These are phyloP conservation scores for Drosophila austrosaltans DNA, from an alignment of 2,888 invertebrate genomes.

Conservation along the genomic window DNA sequence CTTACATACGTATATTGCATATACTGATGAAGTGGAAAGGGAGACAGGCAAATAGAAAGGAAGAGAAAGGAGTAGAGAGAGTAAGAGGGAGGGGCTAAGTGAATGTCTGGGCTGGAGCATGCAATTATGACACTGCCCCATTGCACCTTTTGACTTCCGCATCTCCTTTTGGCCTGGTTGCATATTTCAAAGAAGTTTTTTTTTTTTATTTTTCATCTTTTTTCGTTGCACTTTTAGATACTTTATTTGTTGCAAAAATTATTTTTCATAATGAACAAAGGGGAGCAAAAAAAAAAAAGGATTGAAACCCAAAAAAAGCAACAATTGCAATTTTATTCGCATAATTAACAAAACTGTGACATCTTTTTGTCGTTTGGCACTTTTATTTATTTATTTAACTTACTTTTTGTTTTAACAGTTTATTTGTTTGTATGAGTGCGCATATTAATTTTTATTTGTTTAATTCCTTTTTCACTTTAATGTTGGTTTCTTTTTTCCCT, in stretches of 20 bases:
- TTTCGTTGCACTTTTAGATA: slow-evolving; percentile 36
- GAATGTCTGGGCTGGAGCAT: slow-evolving; percentile 40
- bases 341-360: slow-evolving; percentile 44
- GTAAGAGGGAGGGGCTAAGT: background rate
- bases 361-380: slow-evolving; percentile 17
- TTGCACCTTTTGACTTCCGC: background rate
- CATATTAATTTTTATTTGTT: slow-evolving; percentile 51
- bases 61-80: background rate
- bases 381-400: slow-evolving; percentile 56
- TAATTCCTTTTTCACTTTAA: slow-evolving; percentile 44
- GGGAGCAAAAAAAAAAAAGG: background rate
- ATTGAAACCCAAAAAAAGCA: slow-evolving; percentile 6
- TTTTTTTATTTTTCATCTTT: background rate
- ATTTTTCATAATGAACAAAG: slow-evolving; percentile 2
- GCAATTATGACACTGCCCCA: slow-evolving; percentile 59
- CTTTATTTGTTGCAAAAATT: slow-evolving; percentile 14
- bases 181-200: background rate
- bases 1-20: background rate
- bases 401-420: slow-evolving; percentile 29
- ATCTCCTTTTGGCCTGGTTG: background rate
- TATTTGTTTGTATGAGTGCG: slow-evolving; percentile 35
- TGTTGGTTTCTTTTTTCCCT: slow-evolving; percentile 31
- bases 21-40: background rate
- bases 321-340: slow-evolving; percentile 45
- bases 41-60: no score